Conservation (phyloP, 92 coral and sea anemone genomes). For the Heliopora coerulea region DNA sequence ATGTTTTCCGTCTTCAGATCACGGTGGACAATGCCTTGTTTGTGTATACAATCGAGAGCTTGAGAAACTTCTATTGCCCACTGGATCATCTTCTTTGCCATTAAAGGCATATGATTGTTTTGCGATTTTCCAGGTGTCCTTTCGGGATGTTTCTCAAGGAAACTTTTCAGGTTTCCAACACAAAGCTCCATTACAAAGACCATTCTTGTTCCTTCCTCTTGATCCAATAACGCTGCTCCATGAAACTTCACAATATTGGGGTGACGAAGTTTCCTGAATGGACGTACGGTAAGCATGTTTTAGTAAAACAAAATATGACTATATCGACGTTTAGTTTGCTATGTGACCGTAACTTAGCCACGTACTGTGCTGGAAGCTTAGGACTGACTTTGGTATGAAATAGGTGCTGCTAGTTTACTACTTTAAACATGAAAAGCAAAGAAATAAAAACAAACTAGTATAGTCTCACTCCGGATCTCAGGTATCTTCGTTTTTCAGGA, state of each 20-base stretch:
- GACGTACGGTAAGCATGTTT: too few species aligned
- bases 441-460: too few species aligned
- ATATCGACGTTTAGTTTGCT: too few species aligned
- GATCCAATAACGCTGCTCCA: constrained; percentile 7
- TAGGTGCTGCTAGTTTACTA: too few species aligned
- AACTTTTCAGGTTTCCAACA: constrained; percentile 15
- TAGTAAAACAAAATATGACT: too few species aligned
- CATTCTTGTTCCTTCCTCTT: background rate
- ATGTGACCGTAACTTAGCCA: too few species aligned
- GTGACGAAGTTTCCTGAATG: constrained; percentile 17
- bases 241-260: constrained; percentile 26
- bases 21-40: constrained; percentile 45
- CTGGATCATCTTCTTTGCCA: background rate
- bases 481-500: too few species aligned
- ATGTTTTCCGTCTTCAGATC: constrained; percentile 32
- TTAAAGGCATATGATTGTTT: background rate
- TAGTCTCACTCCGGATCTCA: too few species aligned
- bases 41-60: constrained; percentile 44
- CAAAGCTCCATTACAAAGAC: constrained; percentile 49
- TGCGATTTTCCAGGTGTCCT: constrained; percentile 22
- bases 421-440: too few species aligned
- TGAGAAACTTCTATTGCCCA: constrained; percentile 29
- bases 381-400: too few species aligned
- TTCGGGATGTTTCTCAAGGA: constrained; percentile 10
- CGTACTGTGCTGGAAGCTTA: too few species aligned